A percentile compares a stretch with the other conserved stretches of the same genome.
Evolutionary conservation across 2,113 vertebrate genomes (phyloP).

Genomic region (Xenus cinereus): DNA sequence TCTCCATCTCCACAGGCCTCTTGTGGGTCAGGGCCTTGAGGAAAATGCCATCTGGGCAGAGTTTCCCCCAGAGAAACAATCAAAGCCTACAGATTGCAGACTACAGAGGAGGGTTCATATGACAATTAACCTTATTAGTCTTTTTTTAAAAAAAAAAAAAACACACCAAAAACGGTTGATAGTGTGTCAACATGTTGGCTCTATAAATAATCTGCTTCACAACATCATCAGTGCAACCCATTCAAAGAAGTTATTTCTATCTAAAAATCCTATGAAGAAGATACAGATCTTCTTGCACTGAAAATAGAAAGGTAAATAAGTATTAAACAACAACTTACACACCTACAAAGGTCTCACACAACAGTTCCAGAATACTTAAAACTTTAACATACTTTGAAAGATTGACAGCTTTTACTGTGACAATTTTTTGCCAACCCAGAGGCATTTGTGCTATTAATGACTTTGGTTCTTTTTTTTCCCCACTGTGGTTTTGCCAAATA

Average conservation of each 20-base stretch:
- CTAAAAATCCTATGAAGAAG: slow-evolving; percentile 39
- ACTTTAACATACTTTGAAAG: not conserved
- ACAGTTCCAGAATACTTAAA: not conserved
- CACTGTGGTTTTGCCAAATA: not conserved
- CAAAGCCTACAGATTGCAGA: slow-evolving; percentile 83
- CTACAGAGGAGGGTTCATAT: slow-evolving; percentile 91
- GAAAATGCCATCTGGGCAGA: slow-evolving; percentile 97
- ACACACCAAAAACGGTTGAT: slow-evolving; percentile 66
- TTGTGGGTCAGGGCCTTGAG: slow-evolving; percentile 88
- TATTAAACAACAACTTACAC: not conserved
- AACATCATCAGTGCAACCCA: slow-evolving; percentile 57
- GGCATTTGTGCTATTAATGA: not conserved
- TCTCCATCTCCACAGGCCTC: slow-evolving; percentile 88
- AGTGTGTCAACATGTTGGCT: slow-evolving; percentile 79
- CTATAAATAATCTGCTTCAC: slow-evolving; percentile 75
- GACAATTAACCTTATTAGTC: slow-evolving; percentile 99
- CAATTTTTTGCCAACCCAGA: not conserved
- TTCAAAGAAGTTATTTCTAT: slow-evolving; percentile 31
- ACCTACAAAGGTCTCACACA: not conserved
- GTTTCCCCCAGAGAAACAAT: slow-evolving; percentile 87
- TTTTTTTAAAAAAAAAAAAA: not conserved
- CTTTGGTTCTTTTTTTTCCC: not conserved
- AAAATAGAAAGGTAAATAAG: not conserved
- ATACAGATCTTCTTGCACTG: not conserved
- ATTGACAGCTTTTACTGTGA: not conserved